Percentiles rank a stretch among this genome's conserved stretches.
Evolutionary conservation across 2,888 invertebrate species (phyloP).

Genomic region (Drosophila cognata): DNA sequence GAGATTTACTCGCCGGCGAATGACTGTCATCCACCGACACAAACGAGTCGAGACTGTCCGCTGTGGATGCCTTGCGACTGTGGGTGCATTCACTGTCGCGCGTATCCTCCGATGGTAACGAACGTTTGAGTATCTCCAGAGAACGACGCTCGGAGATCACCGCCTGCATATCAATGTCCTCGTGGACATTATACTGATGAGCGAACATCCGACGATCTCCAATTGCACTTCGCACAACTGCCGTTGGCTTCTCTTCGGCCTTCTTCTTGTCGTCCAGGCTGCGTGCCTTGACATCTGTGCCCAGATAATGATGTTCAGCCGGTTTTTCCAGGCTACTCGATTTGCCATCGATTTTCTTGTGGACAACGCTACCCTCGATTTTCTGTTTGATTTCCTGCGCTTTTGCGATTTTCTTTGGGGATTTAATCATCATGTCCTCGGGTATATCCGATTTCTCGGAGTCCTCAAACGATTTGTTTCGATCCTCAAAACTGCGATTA

Average conservation of each 20-base stretch:
- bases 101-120: conserved; percentile 85
- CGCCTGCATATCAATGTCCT: conserved; percentile 87
- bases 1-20: conserved; percentile 86
- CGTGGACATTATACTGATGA: conserved; percentile 83
- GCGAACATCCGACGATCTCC: conserved; percentile 83
- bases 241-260: conserved; percentile 84
- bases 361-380: conserved; percentile 88
- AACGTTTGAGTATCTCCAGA: conserved; percentile 87
- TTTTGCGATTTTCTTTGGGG: conserved; percentile 87
- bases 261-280: conserved; percentile 88
- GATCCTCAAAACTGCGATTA: conserved; percentile 88
- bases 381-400: conserved; percentile 88
- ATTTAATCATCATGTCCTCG: conserved; percentile 86
- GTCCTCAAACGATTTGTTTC: conserved; percentile 88
- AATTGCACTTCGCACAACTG: conserved; percentile 74
- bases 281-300: conserved; percentile 88
- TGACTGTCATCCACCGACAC: conserved; percentile 88
- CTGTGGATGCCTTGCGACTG: conserved; percentile 85
- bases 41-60: conserved; percentile 86
- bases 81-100: conserved; percentile 81
- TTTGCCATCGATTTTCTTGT: conserved; percentile 88
- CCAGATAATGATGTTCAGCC: conserved; percentile 87
- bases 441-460: conserved; percentile 86
- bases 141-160: conserved; percentile 88
- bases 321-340: conserved; percentile 89